Conservation (phyloP, 64 coral and sea anemone genomes). For the Pocillopora damicornis region DNA sequence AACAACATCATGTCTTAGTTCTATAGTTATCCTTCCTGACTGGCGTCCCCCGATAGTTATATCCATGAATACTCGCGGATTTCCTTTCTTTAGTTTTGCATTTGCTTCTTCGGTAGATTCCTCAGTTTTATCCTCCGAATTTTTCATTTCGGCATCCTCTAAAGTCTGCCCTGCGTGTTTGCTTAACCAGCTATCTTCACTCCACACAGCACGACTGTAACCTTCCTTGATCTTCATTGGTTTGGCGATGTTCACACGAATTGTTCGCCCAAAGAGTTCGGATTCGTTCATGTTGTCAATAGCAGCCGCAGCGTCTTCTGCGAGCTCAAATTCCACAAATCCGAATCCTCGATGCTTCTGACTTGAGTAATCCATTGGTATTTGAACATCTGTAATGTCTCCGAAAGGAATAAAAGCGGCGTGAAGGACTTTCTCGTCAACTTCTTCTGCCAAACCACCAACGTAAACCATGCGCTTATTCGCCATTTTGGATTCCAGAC, state of each 20-base stretch:
- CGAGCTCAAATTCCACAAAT: constrained; percentile 97
- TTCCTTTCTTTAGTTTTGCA: constrained; percentile 62
- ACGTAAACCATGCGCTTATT: constrained; percentile 99
- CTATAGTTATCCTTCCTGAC: constrained; percentile 73
- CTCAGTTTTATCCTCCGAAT: constrained; percentile 35
- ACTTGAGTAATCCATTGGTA: constrained; percentile 95
- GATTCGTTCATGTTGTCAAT: constrained; percentile 99
- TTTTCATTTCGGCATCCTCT: constrained; percentile 55
- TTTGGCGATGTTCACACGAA: constrained; percentile 96
- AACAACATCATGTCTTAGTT: constrained; percentile 92
- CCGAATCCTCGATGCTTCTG: constrained; percentile 96
- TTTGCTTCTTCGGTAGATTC: constrained; percentile 32
- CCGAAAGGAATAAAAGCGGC: constrained; percentile 98
- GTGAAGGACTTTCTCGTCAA: constrained; percentile 98
- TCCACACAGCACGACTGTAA: constrained; percentile 94
- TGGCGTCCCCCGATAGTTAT: constrained; percentile 66
- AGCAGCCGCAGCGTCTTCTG: constrained; percentile 90
- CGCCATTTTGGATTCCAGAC: constrained; percentile 80
- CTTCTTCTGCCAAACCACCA: constrained; percentile 99
- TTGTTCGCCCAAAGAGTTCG: constrained; percentile 92
- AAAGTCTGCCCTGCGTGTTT: constrained; percentile 84
- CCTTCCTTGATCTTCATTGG: constrained; percentile 99
- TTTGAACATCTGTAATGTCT: constrained; percentile 98
- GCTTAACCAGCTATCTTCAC: constrained; percentile 91
- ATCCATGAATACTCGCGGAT: constrained; percentile 92